Base-by-base conservation (phyloP, 2,888 invertebrate genomes). In the Dolomedes plantarius region DNA sequence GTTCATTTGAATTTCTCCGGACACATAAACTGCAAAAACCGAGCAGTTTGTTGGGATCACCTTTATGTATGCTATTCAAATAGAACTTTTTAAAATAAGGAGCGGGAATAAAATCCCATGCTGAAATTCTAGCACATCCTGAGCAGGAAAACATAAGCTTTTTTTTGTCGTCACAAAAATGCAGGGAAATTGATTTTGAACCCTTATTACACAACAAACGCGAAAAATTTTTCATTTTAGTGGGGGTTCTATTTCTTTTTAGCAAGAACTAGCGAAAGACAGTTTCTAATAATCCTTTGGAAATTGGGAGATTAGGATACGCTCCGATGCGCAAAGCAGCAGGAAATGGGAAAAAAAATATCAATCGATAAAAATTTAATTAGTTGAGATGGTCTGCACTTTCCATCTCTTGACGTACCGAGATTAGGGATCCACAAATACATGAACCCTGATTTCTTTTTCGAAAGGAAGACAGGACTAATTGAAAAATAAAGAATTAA, bases 291-390 rank as follows among this genome's bases (percentile, higher is more conserved):
- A 85, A 85, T 85, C 85, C 67, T 73, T 46, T 36, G 31, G 67
- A 78, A 85, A 85, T 78, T 85, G 74, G 76, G 62, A 29, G 65
- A 78, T 85, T 77, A 74, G 62, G 56, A 78, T 68, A n/a, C 39
- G 16, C 27, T 31, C 16, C 19, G 50, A 29, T 64, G 73, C 46
- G 1, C 28, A 23, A 27, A 36, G 28, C 19, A 13, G 27, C n/a
- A 75, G 31, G 23, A 32, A 62, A 69, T 29, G 11, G 41, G 62
- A 50, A 50, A 72, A 62, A 69, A 46, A n/a, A 23, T 36, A 29
- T 41, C 78, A 74, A 85, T 85, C 85, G 78, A 85, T 85, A 85
- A 85, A 85, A 85, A 85, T 85, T 85, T 85, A 85, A 85, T 78
- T 85, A 85, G 85, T 78, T 67, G 50, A 46, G 46, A 32, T 32